Base-by-base conservation (phyloP, 2,888 invertebrate genomes). In the Creontiades dilutus region DNA sequence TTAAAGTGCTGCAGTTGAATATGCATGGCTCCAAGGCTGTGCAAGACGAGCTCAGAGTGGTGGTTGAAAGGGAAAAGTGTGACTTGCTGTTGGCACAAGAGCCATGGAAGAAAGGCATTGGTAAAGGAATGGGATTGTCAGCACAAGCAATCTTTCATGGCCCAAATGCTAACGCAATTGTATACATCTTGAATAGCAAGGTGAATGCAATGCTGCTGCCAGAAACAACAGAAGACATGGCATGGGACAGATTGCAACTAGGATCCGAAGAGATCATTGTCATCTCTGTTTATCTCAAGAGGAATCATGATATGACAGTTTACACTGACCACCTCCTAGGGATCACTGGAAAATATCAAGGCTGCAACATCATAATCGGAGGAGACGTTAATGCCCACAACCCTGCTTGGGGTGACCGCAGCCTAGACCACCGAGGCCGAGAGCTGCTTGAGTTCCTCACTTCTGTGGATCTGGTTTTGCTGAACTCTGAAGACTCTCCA, bases 111-210 rank as follows among this genome's bases (percentile, higher is more conserved):
- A 37, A 37, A 37, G 37, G 37, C 2, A 7, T 37, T 2, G 7
- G 7, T 4, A 37, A 37, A 4, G 37, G 55, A 14, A 84, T 84
- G 84, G 84, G 23, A 23, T 55, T 84, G 2, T 1, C 12, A 13
- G 84, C 84, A 14, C 82, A 19, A 5, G 82, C 82, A 7, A 19
- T 86, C 9, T 68, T 28, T 19, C 37, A 86, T 23, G 68, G 86
- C 3, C 37, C 86, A 3, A 11, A 48, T 12, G 28, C 86, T 7
- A 86, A 46, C 7, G 75, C 86, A 37, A 68, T 13, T 1, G 13
- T 86, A 4, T 46, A 68, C 13, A 19, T 86, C 37, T 5, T 68
- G 0, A 46, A 68, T 46, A 68, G 37, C 9, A n/a, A 4, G 46
- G 11, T 37, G 68, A 28, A 85, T 27, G 28, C 19, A 5, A 85